phyloP scores from a whole-genome alignment of 2,888 invertebrate genomes.

The Chrysolina haemoptera region DNA sequence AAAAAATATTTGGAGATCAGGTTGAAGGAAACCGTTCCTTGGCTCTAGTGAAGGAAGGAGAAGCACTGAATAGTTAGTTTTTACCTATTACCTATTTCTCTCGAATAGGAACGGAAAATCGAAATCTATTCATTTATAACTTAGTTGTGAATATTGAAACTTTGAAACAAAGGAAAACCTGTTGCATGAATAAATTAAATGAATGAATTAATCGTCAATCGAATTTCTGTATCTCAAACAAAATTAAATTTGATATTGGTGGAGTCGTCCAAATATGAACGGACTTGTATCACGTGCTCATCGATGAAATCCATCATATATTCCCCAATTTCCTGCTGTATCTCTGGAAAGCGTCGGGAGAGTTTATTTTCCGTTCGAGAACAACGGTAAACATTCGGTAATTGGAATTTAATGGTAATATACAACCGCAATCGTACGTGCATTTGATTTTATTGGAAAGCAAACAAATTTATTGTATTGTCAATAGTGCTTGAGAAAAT shows the following conservation, averaged over 20 bases:
- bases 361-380: constrained; percentile 24
- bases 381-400: constrained; percentile 32
- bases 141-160: too few species aligned
- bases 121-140: too few species aligned
- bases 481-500: constrained; percentile 31
- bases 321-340: background rate
- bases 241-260: background rate
- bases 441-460: constrained; percentile 31
- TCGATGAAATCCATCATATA: background rate
- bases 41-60: too few species aligned
- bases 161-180: too few species aligned
- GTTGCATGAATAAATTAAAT: too few species aligned
- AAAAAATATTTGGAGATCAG: too few species aligned
- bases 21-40: too few species aligned
- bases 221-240: too few species aligned
- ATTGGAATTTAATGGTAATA: constrained; percentile 32
- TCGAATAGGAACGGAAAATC: too few species aligned
- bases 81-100: too few species aligned
- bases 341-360: constrained; percentile 2
- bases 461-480: constrained; percentile 27
- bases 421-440: constrained; percentile 31
- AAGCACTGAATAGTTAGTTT: too few species aligned
- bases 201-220: too few species aligned
- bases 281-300: background rate
- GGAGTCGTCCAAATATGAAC: background rate